These are phyloP conservation scores for Craterocephalus amniculus DNA, from an alignment of 2,797 vertebrate species.

Conservation along the genomic window DNA sequence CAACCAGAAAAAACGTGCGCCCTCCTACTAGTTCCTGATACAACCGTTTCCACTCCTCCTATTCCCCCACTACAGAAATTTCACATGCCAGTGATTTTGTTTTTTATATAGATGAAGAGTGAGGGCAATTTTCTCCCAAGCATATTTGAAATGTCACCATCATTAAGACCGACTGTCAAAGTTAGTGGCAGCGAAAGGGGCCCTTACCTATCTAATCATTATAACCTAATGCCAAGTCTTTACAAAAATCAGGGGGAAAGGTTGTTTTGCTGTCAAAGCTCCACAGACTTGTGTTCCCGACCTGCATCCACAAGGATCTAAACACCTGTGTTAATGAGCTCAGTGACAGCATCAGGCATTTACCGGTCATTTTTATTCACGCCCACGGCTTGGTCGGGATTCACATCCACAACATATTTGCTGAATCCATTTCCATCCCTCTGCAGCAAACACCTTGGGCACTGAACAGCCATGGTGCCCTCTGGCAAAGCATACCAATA, in stretches of 20 bases:
- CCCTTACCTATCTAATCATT: slow-evolving; percentile 52
- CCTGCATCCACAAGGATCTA: slow-evolving; percentile 12
- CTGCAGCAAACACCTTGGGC: slow-evolving; percentile 7
- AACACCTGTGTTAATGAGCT: slow-evolving; percentile 58
- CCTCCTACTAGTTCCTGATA: slow-evolving; percentile 59
- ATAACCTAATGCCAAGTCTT: slow-evolving; percentile 42
- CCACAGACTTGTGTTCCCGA: slow-evolving; percentile 17
- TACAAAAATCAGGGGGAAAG: slow-evolving; percentile 9
- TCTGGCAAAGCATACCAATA: slow-evolving; percentile 35
- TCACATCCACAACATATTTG: slow-evolving; percentile 6
- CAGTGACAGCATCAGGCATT: slow-evolving; percentile 58
- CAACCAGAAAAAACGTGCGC: slow-evolving; percentile 67
- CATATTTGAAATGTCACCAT: slow-evolving; percentile 78
- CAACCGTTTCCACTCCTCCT: slow-evolving; percentile 25
- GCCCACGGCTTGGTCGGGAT: slow-evolving; percentile 63
- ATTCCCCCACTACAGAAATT: slow-evolving; percentile 43
- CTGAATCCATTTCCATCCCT: slow-evolving; percentile 9
- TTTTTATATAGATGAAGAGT: slow-evolving; percentile 55
- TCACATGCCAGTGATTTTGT: slow-evolving; percentile 74
- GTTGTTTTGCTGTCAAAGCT: slow-evolving; percentile 54
- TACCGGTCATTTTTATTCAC: slow-evolving; percentile 64
- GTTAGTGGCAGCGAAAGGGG: slow-evolving; percentile 47
- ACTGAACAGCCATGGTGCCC: slow-evolving; percentile 22
- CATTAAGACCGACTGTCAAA: slow-evolving; percentile 71
- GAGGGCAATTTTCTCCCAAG: slow-evolving; percentile 61